A percentile compares a stretch with the other conserved stretches of the same genome.
Conservation (phyloP, 2,888 invertebrate genomes). For the Endotricha flammealis region DNA sequence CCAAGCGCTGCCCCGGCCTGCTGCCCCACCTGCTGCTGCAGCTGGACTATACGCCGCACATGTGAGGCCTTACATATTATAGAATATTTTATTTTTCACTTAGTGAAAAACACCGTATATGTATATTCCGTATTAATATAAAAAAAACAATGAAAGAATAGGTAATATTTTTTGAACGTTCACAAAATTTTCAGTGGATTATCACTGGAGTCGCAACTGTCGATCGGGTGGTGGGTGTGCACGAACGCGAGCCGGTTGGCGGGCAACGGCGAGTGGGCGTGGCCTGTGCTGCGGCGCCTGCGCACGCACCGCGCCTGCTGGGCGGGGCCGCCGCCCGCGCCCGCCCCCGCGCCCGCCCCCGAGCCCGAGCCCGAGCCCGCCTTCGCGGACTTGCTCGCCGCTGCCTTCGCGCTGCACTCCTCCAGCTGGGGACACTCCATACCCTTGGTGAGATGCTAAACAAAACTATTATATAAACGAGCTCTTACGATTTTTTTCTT, state of each 20-base stretch:
- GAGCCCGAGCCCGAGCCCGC: constrained; percentile 26
- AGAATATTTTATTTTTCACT: neutral
- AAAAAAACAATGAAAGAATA: too few relatives aligned
- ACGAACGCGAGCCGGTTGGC: constrained; percentile 11
- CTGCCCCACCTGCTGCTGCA: constrained; percentile 44
- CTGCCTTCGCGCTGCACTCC: constrained; percentile 44
- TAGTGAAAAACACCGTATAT: neutral
- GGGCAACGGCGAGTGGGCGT: constrained; percentile 43
- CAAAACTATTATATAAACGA: too few relatives aligned
- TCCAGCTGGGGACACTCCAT: constrained; percentile 63
- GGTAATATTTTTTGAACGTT: constrained; percentile 1
- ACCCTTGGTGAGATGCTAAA: constrained; percentile 48
- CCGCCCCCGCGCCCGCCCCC: constrained; percentile 31
- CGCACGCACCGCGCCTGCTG: constrained; percentile 51
- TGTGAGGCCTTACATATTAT: constrained; percentile 32
- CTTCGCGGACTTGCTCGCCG: constrained; percentile 31
- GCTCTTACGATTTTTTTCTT: too few relatives aligned
- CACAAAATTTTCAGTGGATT: constrained; percentile 55
- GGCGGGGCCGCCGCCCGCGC: constrained; percentile 37
- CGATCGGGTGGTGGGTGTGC: constrained; percentile 47
- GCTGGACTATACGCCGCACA: constrained; percentile 54
- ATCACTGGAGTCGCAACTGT: constrained; percentile 44
- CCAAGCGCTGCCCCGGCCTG: constrained; percentile 39
- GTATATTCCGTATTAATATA: neutral
- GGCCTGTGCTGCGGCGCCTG: constrained; percentile 44